Conservation (phyloP, 2,797 vertebrate species). For the Oryzias sinensis region DNA sequence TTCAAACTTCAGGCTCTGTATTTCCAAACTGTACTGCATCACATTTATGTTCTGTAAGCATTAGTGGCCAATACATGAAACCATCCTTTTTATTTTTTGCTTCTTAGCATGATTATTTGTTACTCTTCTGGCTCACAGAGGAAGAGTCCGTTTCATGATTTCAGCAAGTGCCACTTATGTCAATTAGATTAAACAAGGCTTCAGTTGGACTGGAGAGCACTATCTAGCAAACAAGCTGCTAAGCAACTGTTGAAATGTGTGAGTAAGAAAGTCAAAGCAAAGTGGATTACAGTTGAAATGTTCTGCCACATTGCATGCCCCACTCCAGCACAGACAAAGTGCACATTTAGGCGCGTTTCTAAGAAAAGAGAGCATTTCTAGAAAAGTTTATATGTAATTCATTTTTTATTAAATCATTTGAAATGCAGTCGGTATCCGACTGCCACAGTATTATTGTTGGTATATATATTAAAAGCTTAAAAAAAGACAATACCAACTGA, state of each 20-base stretch:
- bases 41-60: conserved; percentile 5
- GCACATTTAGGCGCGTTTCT: conserved; percentile 17
- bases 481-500: conserved; percentile 31
- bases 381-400: conserved; percentile 11
- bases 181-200: conserved; percentile 26
- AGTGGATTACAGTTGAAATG: conserved; percentile 24
- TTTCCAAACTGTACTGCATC: background rate
- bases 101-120: conserved; percentile 8
- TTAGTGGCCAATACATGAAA: conserved; percentile 3
- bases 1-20: background rate
- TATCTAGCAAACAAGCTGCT: conserved; percentile 11
- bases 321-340: conserved; percentile 29
- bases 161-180: conserved; percentile 37
- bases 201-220: conserved; percentile 23
- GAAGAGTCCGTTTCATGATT: conserved; percentile 30
- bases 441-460: conserved; percentile 32
- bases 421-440: conserved; percentile 33
- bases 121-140: conserved; percentile 19
- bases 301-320: conserved; percentile 4
- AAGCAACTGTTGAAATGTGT: conserved; percentile 23
- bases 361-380: conserved; percentile 27
- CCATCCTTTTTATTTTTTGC: conserved; percentile 16
- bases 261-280: conserved; percentile 14
- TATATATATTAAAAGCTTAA: conserved; percentile 28
- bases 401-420: conserved; percentile 24